Base-by-base conservation (phyloP, 2,888 invertebrate genomes). In the Tetragonula carbonaria region DNA sequence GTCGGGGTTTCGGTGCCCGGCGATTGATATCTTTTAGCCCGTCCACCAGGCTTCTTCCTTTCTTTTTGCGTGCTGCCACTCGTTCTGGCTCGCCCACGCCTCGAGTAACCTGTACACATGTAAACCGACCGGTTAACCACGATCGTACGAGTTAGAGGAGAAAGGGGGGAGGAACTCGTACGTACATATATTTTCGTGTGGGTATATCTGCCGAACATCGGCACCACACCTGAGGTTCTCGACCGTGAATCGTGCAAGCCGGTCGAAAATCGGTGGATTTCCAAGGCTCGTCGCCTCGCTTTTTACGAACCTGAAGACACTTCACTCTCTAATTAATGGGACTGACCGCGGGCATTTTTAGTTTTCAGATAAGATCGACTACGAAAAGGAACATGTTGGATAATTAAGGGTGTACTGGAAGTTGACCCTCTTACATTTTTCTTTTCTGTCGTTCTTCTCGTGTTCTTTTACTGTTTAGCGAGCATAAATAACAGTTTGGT, bases 81-180 rank as follows among this genome's bases (percentile, higher is more conserved):
- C 77, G 85, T 89, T 87, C 90, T 86, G 82, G 90, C 85, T 90
- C 89, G 89, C 90, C 90, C 86, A 90, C 90, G 90, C 88, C 63
- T 80, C 68, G 76, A 76, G 70, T 83, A 89, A 90, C 88, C 89
- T 84, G 86, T 90, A 91, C 90, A 90, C 82, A 85, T 89, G 90
- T 90, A 90, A 90, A 90, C 88, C 84, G 85, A 90, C 91, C 90
- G 90, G 90, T 90, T 91, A 89, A 89, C 90, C 88, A 84, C 73
- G 82, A 73, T 76, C 76, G 80, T 80, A 63, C 85, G 73, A 75
- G 62, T 66, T 70, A 45, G 78, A 71, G 65, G 78, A 77, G 77
- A 74, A 8, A 8, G 38, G 38, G 38, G 8, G 38, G 1, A 78
- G 73, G 76, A 76, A 82, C 80, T 82, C 79, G 74, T 88, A 66